Evolutionary conservation across 2,113 vertebrate species (phyloP), one percentile per base, ranked within the genome.

Genomic region (Cygnus atratus): DNA sequence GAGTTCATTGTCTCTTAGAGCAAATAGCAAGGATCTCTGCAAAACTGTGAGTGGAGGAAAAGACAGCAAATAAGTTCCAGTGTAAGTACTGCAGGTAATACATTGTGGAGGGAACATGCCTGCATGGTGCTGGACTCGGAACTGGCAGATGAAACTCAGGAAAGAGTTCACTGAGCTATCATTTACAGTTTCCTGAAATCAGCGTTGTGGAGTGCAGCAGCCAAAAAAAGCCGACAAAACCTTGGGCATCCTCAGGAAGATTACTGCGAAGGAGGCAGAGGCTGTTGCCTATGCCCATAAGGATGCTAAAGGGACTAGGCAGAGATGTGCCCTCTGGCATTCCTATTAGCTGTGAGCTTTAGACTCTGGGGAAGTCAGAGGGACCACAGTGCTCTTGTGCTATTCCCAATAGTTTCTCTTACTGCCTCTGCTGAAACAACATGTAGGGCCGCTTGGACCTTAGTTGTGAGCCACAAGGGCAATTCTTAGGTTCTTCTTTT

Each of bases 141-240:
- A 24, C 28, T 59, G 37, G 25, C 31, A 79, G 22, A 26, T 68
- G n/a, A 46, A 87, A 50, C 14, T 71, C 35, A 12, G 13, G 8
- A 35, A 73, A 58, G 17, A 65, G 3, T 10, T 52, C 4, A 39
- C 11, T 41, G 29, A 50, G 3, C 19, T 44, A 31, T n/a, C 3
- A 15, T 33, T 79, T 57, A 29, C 15, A 9, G 33, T 48, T 72
- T 11, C 25, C 25, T 46, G 14, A 79, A 91, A 55, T 9, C 25
- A n/a, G 41, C 0, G 0, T 55, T 3, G 50, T 10, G 2, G n/a
- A 10, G 13, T 59, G 61, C 26, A 18, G 25, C 19, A 10, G 31
- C 48, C 71, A 55, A 75, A 93, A 93, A 88, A 48, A 33, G 10
- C 22, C 26, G 65, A 10, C 9, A 46, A 62, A 59, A 25, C 16